These are phyloP conservation scores for Rhopalosiphum maidis DNA, from an alignment of 1,140 invertebrate species.

Conservation along the genomic window DNA sequence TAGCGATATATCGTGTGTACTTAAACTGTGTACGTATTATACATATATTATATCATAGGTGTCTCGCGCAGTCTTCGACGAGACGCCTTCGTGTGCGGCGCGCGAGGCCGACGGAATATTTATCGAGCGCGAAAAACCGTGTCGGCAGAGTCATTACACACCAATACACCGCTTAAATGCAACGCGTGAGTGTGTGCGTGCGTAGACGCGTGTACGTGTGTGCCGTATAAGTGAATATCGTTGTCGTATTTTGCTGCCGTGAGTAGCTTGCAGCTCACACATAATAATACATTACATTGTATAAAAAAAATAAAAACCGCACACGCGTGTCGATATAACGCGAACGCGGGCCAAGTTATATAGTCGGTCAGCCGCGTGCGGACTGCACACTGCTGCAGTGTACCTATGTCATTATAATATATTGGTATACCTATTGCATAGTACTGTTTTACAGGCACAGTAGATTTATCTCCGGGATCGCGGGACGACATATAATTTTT, in stretches of 20 bases:
- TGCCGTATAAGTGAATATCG: constrained; percentile 50
- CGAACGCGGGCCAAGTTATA: too few species aligned
- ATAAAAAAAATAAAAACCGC: background rate
- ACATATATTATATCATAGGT: too few species aligned
- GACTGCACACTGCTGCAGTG: background rate
- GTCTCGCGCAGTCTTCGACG: background rate
- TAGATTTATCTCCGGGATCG: too few species aligned
- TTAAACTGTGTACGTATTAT: too few species aligned
- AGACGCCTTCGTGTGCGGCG: constrained; percentile 44
- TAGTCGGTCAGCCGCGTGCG: background rate
- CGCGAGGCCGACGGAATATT: background rate
- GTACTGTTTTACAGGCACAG: too few species aligned
- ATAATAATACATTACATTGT: background rate
- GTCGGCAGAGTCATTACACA: background rate
- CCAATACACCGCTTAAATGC: background rate
- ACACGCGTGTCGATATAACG: background rate
- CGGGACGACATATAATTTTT: too few species aligned
- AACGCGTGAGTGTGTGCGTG: background rate
- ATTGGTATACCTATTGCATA: background rate
- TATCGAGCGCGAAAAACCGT: constrained; percentile 21
- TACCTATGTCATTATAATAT: background rate
- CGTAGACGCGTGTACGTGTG: background rate
- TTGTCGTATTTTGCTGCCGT: background rate
- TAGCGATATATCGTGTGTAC: too few species aligned
- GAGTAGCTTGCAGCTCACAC: background rate